Conservation (phyloP, 2,888 invertebrate genomes). For the Oligia strigilis region DNA sequence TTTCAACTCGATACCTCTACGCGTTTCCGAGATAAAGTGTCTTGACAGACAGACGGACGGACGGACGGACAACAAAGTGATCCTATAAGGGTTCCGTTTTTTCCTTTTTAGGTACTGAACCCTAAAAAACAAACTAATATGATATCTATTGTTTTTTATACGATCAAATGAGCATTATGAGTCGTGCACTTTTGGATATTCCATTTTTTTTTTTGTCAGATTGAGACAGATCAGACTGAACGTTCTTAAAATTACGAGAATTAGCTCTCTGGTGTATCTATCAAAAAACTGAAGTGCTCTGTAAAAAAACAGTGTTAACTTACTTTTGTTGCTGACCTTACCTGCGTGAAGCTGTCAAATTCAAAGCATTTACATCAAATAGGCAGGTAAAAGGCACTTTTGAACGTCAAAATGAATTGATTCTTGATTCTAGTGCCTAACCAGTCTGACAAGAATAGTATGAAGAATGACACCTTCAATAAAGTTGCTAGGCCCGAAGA, state of each 20-base stretch:
- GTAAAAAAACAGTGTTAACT: too few relatives aligned
- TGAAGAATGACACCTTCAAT: background rate
- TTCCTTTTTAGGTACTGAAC: too few relatives aligned
- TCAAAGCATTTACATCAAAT: background rate
- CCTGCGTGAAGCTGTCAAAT: background rate
- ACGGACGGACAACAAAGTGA: too few relatives aligned
- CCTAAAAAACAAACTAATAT: too few relatives aligned
- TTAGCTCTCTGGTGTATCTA: background rate
- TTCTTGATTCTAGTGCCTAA: background rate
- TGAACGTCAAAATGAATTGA: background rate
- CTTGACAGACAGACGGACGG: too few relatives aligned
- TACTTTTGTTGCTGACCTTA: background rate
- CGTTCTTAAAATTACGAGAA: background rate
- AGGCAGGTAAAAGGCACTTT: background rate
- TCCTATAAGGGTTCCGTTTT: too few relatives aligned
- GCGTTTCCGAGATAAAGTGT: too few relatives aligned
- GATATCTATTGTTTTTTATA: too few relatives aligned
- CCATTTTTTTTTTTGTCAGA: background rate
- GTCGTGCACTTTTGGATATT: too few relatives aligned
- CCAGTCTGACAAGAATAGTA: background rate
- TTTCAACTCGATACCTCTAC: too few relatives aligned
- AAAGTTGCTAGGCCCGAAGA: background rate
- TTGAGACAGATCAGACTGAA: background rate
- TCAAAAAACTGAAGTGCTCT: background rate
- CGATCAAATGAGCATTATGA: too few relatives aligned